Base-by-base conservation (phyloP, 2,797 vertebrate species). In the Zenarchopterus dispar region DNA sequence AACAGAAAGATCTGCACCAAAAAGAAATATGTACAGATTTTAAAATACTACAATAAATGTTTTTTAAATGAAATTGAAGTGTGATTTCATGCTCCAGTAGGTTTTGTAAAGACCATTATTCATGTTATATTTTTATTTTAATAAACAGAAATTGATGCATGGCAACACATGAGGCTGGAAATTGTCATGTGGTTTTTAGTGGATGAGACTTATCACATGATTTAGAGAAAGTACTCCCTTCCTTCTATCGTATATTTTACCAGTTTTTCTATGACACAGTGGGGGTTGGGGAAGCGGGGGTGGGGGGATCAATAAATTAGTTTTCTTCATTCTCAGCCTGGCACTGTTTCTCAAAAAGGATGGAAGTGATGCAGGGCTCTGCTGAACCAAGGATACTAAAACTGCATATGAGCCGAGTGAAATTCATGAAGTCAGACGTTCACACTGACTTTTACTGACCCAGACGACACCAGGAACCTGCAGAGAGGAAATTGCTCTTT, bases 191-290 rank as follows among this genome's bases (percentile, higher is more conserved):
- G n/a, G 6, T 31, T 61, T 62, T 66, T 18, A 54, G 45, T 15
- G 17, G 26, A 58, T 47, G 45, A 65, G 18, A 48, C 65, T 62
- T 49, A 45, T 54, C 24, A 16, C 31, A 55, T 75, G 21, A 71
- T 65, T 67, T 44, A 33, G 28, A 75, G 75, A 82, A 87, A 85
- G 84, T 10, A 15, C 36, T 16, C 36, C 11, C 5, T 13, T 39
- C 13, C 36, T 16, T 39, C 5, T 15, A 39, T 39, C 13, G 1
- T 15, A 15, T 39, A 36, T 23, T n/a, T 36, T 17, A 15, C 11
- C 1, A 16, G 11, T 17, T 45, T 56, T 53, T 49, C 42, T 45
- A 31, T 10, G 21, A 54, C 41, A 22, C 23, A 45, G n/a, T n/a
- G n/a, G n/a, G n/a, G n/a, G n/a, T n/a, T 2, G 26, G 6, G 5